These are phyloP conservation scores for Panopea generosa DNA, from an alignment of 2,888 invertebrate genomes.

Conservation along the genomic window DNA sequence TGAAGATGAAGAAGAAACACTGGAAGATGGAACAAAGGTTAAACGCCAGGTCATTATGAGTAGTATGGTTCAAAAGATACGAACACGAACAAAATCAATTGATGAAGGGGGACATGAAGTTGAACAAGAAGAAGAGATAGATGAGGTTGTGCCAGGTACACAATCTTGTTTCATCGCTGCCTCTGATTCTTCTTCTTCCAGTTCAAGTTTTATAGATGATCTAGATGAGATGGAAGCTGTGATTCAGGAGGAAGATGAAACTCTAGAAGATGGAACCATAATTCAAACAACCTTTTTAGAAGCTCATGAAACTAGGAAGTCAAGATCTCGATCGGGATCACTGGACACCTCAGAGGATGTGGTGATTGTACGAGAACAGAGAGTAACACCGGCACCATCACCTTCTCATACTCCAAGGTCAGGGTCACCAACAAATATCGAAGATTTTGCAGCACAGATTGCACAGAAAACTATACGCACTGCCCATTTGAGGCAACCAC, in stretches of 20 bases:
- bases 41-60: slow-evolving; percentile 76
- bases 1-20: slow-evolving; percentile 74
- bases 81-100: slow-evolving; percentile 74
- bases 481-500: slow-evolving; percentile 60
- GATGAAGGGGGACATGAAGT: slow-evolving; percentile 67
- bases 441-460: slow-evolving; percentile 51
- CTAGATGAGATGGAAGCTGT: slow-evolving; percentile 61
- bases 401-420: slow-evolving; percentile 66
- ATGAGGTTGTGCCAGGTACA: slow-evolving; percentile 79
- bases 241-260: slow-evolving; percentile 66
- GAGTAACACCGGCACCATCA: slow-evolving; percentile 51
- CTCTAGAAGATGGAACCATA: slow-evolving; percentile 67
- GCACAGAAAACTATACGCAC: slow-evolving; percentile 59
- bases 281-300: slow-evolving; percentile 65
- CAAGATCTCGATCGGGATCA: slow-evolving; percentile 70
- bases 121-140: slow-evolving; percentile 72
- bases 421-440: slow-evolving; percentile 57
- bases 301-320: slow-evolving; percentile 62
- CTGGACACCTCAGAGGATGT: slow-evolving; percentile 54
- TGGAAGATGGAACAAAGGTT: slow-evolving; percentile 79
- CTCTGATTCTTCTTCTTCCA: slow-evolving; percentile 53
- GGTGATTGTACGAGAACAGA: slow-evolving; percentile 40
- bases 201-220: slow-evolving; percentile 64
- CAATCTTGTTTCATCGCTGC: slow-evolving; percentile 73
- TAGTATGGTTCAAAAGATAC: slow-evolving; percentile 78